Conservation (phyloP, 2,888 invertebrate genomes). For the Aporophyla nigra region DNA sequence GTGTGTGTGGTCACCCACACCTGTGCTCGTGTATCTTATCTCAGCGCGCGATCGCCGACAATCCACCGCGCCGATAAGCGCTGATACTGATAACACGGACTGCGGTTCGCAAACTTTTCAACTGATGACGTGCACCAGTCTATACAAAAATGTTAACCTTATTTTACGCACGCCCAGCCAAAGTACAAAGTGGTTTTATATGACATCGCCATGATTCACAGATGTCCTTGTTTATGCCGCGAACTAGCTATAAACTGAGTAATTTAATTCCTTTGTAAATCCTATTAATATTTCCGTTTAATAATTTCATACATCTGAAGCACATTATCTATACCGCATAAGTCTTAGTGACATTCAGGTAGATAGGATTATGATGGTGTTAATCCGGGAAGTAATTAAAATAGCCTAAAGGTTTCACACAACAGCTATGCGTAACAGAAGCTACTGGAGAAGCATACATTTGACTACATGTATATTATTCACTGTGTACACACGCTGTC, state of each 20-base stretch:
- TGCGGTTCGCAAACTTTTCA: conserved; percentile 73
- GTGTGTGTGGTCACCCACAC: conserved; percentile 27
- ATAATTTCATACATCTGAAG: background rate
- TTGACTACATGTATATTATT: background rate
- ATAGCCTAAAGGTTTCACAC: conserved; percentile 4
- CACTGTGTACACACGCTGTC: background rate
- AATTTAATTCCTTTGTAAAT: conserved; percentile 12
- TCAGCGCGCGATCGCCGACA: conserved; percentile 56
- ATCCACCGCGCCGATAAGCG: conserved; percentile 57
- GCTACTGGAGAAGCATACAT: background rate
- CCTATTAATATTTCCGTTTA: background rate
- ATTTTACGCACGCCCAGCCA: background rate
- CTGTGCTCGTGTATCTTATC: conserved; percentile 66
- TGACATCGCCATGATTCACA: conserved; percentile 39
- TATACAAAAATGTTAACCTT: conserved; percentile 10
- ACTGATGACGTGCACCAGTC: background rate
- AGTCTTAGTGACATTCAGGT: background rate
- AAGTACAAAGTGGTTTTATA: background rate
- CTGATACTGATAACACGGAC: conserved; percentile 73
- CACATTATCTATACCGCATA: background rate
- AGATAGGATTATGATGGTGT: background rate
- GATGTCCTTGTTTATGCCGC: conserved; percentile 28
- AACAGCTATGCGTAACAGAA: conserved; percentile 1
- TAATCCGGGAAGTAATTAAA: background rate
- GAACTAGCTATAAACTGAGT: background rate